Percentiles rank a stretch among this genome's conserved stretches.
Conservation (phyloP, 1,140 invertebrate genomes). For the Pogonomyrmex barbatus region DNA sequence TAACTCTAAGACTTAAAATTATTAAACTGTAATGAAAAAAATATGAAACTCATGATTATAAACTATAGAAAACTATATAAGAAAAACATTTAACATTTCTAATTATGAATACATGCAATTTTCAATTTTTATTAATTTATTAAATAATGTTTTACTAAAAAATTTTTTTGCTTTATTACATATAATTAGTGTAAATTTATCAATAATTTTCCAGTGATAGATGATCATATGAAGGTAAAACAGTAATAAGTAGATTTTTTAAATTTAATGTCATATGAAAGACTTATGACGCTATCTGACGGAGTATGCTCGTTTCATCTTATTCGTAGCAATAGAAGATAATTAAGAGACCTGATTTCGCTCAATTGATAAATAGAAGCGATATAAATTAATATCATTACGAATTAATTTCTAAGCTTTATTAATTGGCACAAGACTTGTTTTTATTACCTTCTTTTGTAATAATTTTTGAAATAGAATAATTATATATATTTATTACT, state of each 20-base stretch:
- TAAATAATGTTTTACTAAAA: neutral
- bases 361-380: slow-evolving; percentile 13
- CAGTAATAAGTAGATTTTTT: neutral
- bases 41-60: neutral
- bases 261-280: neutral
- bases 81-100: neutral
- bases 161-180: neutral
- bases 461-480: neutral
- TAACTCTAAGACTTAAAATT: neutral
- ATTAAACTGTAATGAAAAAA: neutral
- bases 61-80: neutral
- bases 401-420: neutral
- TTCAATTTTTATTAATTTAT: neutral
- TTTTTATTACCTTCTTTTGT: neutral
- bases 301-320: neutral
- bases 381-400: neutral
- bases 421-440: neutral
- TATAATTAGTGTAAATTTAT: neutral
- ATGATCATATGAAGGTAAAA: neutral
- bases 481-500: too few relatives aligned
- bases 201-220: neutral
- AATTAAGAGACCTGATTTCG: neutral
- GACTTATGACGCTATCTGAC: slow-evolving; percentile 9
- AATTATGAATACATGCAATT: neutral
- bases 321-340: neutral